These are phyloP conservation scores for Orchestia grillus DNA, from an alignment of 1,140 invertebrate genomes.

Conservation along the genomic window DNA sequence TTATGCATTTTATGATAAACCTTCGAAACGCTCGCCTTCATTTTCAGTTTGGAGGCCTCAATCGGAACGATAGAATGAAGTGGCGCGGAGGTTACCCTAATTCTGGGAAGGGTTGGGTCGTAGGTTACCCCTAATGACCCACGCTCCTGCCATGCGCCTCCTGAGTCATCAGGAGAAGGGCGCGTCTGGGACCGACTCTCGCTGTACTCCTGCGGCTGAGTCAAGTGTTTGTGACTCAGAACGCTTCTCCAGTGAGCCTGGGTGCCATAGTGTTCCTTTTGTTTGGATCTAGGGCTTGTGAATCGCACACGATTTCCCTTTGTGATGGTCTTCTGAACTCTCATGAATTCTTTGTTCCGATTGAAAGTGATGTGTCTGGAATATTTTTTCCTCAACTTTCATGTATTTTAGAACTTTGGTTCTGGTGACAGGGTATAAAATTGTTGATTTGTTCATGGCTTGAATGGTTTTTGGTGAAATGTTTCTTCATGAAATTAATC, in stretches of 20 bases:
- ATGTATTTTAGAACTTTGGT: background rate
- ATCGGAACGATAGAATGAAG: background rate
- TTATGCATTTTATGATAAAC: background rate
- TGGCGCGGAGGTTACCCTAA: background rate
- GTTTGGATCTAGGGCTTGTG: background rate
- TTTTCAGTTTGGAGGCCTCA: background rate
- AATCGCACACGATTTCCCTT: background rate
- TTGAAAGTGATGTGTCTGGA: background rate
- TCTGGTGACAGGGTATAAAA: background rate
- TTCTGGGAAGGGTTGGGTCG: constrained; percentile 45
- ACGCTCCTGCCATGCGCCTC: constrained; percentile 8
- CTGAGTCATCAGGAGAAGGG: background rate
- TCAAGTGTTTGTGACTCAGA: background rate
- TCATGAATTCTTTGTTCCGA: background rate
- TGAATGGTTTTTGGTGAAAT: background rate
- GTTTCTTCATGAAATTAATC: background rate
- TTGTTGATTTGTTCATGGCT: background rate
- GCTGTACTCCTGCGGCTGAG: background rate
- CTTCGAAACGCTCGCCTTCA: background rate
- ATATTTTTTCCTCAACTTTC: background rate
- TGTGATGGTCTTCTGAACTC: background rate
- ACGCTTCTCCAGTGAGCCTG: background rate
- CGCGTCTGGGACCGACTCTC: background rate
- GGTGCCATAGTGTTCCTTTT: background rate
- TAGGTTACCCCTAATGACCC: constrained; percentile 43